Evolutionary conservation across 2,113 vertebrate genomes (phyloP), one percentile per base, ranked within the genome.

Genomic region (Piliocolobus tephrosceles): DNA sequence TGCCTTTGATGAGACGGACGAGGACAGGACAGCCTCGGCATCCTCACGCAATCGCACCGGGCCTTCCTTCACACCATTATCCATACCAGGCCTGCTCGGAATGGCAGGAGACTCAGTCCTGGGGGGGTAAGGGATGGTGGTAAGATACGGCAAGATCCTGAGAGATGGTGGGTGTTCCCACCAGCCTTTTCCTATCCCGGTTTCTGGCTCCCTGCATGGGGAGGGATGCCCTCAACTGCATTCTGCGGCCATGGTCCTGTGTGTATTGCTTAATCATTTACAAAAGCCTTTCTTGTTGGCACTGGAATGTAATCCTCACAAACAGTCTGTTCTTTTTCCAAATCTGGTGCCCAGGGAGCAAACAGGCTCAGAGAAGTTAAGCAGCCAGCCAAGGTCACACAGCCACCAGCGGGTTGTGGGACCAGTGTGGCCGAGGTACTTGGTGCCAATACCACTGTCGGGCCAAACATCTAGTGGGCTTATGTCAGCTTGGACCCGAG

Each of bases 21-120:
- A 35, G 5, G 99, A 96, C 27, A 99, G 27, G 95, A 96, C 18
- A 0, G 99, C 96, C 96, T 99, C 99, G 45, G 98, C 99, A 96
- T 99, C 99, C 58, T 99, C 98, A 4, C 91, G 96, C 93, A 99
- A 99, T 76, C 98, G 97, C 97, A 97, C 98, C 89, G 84, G 96
- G 82, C 98, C 98, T 98, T 99, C 99, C 98, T 99, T 99, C 97
- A 99, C 99, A 98, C 99, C 99, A 99, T 98, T 99, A 98, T 99
- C 99, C 99, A 99, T 99, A 90, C 99, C 99, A 96, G 97, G 97
- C 80, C 96, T 97, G 57, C 93, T 96, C 68, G 43, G 97, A 94
- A 97, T 97, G 98, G 95, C 92, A 98, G 97, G 96, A 98, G 97
- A 94, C 95, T 58, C 1, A 88, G 98, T 98, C 98, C 99, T 99